These are phyloP conservation scores for Syrphus vitripennis DNA, from an alignment of 2,888 invertebrate species.

Conservation along the genomic window DNA sequence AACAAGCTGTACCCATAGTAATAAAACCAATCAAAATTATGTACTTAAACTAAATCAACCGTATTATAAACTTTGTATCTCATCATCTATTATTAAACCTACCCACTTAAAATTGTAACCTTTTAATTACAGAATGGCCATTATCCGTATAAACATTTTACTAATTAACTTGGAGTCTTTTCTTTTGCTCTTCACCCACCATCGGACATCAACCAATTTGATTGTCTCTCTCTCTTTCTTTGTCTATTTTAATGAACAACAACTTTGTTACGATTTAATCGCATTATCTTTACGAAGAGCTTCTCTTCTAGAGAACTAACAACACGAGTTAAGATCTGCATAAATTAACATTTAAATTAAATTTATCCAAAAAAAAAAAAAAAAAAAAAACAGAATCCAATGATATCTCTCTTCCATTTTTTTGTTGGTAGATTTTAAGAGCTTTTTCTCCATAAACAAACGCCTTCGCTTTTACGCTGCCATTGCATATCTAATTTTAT, in stretches of 20 bases:
- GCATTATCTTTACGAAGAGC: neutral
- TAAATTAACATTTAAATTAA: slow-evolving; percentile 27
- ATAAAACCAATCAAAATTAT: neutral
- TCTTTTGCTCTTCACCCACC: neutral
- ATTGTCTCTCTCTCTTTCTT: neutral
- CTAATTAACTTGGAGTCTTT: slow-evolving; percentile 1
- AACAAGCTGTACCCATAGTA: too few species aligned
- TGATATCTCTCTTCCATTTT: slow-evolving; percentile 2
- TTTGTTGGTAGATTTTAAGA: neutral
- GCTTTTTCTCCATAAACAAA: slow-evolving; percentile 4
- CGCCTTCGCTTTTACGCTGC: neutral
- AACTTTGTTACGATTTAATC: slow-evolving; percentile 16
- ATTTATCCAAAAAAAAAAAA: neutral
- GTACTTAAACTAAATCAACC: neutral
- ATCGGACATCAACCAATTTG: neutral
- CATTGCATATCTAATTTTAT: neutral
- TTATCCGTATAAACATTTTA: neutral
- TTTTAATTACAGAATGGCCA: neutral
- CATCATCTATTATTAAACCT: neutral
- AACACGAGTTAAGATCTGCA: slow-evolving; percentile 23
- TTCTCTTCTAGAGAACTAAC: neutral
- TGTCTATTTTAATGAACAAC: neutral
- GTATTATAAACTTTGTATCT: too few species aligned
- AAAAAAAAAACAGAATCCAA: neutral
- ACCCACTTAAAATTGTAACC: neutral